Conservation (phyloP, 2,113 vertebrate genomes). For the Lanius collurio region DNA sequence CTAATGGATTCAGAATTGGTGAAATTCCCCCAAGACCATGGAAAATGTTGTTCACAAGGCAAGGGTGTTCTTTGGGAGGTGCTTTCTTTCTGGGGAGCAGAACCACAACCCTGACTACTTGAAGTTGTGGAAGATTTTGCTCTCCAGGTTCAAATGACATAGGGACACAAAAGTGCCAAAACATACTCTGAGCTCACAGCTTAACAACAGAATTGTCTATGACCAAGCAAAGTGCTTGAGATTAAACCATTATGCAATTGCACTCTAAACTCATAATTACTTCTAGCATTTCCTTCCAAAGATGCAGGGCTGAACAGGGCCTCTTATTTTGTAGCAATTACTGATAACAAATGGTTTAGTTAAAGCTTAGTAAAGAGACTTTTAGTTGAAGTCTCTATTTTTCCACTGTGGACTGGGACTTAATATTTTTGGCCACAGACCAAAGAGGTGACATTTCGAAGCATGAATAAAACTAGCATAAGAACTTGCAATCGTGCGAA, state of each 20-base stretch:
- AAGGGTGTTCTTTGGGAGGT: background rate
- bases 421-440: constrained; percentile 15
- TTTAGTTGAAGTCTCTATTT: constrained; percentile 20
- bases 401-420: background rate
- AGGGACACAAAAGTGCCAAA: background rate
- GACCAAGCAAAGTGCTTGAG: background rate
- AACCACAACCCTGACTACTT: background rate
- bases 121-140: background rate
- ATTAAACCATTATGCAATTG: background rate
- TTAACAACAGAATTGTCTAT: background rate
- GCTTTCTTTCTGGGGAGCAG: background rate
- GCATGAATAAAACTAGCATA: constrained; percentile 38
- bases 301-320: background rate
- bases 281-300: background rate
- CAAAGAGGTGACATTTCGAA: constrained; percentile 36
- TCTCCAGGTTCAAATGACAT: background rate
- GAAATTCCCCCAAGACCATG: background rate
- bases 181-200: background rate
- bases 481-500: background rate
- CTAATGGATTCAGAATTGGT: background rate
- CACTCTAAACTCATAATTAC: constrained; percentile 10
- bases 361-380: constrained; percentile 10
- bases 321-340: constrained; percentile 31
- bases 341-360: constrained; percentile 27
- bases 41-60: background rate